Percentiles rank a stretch among this genome's conserved stretches.
phyloP scores from a whole-genome alignment of 1,140 invertebrate species.

The Phymastichus coffea region DNA sequence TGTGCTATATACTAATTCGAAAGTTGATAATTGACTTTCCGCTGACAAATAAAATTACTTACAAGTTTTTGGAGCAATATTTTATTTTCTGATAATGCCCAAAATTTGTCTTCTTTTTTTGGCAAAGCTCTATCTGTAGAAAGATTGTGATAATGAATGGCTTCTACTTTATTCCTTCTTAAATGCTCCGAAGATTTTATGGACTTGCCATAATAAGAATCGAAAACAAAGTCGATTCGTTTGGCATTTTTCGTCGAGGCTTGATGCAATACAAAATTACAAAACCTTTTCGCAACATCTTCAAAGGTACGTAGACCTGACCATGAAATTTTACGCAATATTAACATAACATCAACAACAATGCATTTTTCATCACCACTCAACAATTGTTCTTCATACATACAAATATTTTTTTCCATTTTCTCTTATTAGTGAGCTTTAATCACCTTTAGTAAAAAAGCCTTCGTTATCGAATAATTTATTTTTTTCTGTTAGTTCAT shows the following conservation, averaged over 20 bases:
- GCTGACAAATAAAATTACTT: not conserved
- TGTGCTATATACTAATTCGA: not conserved
- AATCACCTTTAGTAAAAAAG: constrained; percentile 6
- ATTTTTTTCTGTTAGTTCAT: constrained; percentile 1
- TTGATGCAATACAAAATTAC: not conserved
- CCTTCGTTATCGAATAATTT: constrained; percentile 1
- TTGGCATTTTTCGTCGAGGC: not conserved
- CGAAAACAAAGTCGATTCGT: constrained; percentile 22
- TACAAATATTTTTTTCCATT: not conserved
- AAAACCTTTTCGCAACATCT: not conserved
- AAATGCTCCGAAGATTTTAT: constrained; percentile 10
- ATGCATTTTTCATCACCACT: not conserved
- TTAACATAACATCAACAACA: not conserved
- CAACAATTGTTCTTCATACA: not conserved
- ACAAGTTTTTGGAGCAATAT: not conserved
- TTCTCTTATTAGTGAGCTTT: not conserved
- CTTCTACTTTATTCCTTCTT: not conserved
- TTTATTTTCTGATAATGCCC: not conserved
- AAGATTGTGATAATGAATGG: not conserved
- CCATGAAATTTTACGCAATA: not conserved
- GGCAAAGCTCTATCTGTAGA: not conserved
- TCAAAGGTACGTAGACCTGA: not conserved
- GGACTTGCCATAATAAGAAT: constrained; percentile 6
- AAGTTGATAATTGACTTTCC: not conserved
- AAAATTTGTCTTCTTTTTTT: constrained; percentile 2